Evolutionary conservation across 2,113 vertebrate genomes (phyloP).

Genomic region (Microtus montanus): DNA sequence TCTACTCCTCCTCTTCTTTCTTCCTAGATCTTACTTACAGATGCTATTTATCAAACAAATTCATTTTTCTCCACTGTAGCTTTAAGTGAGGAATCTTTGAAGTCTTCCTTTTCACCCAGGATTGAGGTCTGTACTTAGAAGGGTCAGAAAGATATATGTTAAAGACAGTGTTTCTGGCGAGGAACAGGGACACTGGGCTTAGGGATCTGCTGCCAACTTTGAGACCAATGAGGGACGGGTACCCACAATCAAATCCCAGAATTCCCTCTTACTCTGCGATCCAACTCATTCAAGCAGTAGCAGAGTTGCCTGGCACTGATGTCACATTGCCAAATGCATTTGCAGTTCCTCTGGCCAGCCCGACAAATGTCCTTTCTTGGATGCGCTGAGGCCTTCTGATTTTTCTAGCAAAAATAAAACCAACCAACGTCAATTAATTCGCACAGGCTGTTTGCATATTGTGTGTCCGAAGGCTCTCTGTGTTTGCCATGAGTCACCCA

Average conservation of each 20-base stretch:
- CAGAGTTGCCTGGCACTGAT: background rate
- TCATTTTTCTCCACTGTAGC: background rate
- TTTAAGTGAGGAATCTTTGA: background rate
- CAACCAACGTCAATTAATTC: background rate
- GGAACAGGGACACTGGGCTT: background rate
- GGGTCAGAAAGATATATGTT: background rate
- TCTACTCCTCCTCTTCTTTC: background rate
- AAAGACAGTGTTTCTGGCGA: background rate
- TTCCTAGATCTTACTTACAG: background rate
- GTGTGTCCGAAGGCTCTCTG: background rate
- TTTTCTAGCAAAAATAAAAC: background rate
- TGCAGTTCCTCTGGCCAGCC: too few species aligned
- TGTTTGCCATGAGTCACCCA: conserved; percentile 33
- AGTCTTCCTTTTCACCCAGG: background rate
- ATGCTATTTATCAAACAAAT: background rate
- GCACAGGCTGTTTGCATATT: background rate
- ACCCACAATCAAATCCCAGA: background rate
- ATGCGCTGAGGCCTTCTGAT: background rate
- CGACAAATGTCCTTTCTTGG: background rate
- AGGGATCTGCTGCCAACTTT: background rate
- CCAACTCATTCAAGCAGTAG: background rate
- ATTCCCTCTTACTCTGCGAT: background rate
- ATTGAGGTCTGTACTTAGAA: background rate
- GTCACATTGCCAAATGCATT: background rate
- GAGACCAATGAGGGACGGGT: background rate